phyloP scores from a whole-genome alignment of 1,140 invertebrate species.

The Psix sp. region DNA sequence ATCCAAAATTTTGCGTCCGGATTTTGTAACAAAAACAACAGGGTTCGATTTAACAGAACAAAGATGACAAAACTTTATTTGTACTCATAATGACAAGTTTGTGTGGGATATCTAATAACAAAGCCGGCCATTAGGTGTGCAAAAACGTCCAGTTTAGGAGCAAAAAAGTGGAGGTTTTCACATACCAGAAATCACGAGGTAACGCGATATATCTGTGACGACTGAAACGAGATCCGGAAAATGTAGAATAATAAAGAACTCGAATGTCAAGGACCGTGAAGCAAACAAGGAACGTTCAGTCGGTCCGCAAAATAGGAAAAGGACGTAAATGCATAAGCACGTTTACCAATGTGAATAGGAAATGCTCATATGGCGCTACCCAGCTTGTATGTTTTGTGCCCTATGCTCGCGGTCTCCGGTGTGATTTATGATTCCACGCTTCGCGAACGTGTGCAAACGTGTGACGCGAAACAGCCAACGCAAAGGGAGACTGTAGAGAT shows the following conservation, averaged over 20 bases:
- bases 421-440: slow-evolving; percentile 55
- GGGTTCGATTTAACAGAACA: too few species aligned
- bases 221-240: slow-evolving; percentile 37
- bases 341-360: slow-evolving; percentile 52
- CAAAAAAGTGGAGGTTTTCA: slow-evolving; percentile 1
- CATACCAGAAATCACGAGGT: slow-evolving; percentile 21
- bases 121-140: slow-evolving; percentile 9
- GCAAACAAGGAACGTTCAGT: slow-evolving; percentile 53
- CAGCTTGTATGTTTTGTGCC: slow-evolving; percentile 62
- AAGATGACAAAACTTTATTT: too few species aligned
- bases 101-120: slow-evolving; percentile 11
- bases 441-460: slow-evolving; percentile 38
- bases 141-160: not conserved
- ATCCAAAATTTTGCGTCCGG: too few species aligned
- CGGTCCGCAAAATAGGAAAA: slow-evolving; percentile 57
- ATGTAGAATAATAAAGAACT: slow-evolving; percentile 36
- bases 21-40: too few species aligned
- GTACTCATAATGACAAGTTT: too few species aligned
- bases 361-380: slow-evolving; percentile 55
- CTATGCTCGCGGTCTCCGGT: slow-evolving; percentile 33
- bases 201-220: slow-evolving; percentile 28
- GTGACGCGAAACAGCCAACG: slow-evolving; percentile 22
- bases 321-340: slow-evolving; percentile 59
- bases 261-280: slow-evolving; percentile 34
- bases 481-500: slow-evolving; percentile 38